A percentile compares a stretch with the other conserved stretches of the same genome.
Conservation (phyloP, 2,888 invertebrate species). For the Brenthis hecate region DNA sequence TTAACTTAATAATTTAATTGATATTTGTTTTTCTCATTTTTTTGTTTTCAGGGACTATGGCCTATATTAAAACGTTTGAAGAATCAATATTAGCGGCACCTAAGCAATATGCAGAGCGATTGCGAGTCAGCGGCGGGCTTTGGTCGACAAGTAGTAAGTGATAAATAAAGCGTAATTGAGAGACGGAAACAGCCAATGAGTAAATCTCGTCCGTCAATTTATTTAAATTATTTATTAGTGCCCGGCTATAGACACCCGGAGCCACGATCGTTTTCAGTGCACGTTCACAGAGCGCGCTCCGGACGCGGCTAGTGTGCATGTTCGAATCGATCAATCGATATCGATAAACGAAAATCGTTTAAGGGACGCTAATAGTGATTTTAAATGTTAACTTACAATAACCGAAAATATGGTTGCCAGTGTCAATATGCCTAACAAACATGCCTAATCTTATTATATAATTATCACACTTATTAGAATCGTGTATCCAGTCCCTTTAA, state of each 20-base stretch:
- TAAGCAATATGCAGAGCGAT: slow-evolving; percentile 38
- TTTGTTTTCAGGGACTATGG: background rate
- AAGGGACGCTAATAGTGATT: no score
- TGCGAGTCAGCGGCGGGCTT: slow-evolving; percentile 51
- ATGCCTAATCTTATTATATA: no score
- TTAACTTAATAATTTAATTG: no score
- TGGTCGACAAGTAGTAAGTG: slow-evolving; percentile 74
- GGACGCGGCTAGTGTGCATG: slow-evolving; percentile 63
- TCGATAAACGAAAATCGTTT: slow-evolving; percentile 20
- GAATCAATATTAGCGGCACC: slow-evolving; percentile 27
- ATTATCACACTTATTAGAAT: no score
- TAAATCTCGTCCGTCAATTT: slow-evolving; percentile 83
- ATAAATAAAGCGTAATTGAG: slow-evolving; percentile 82
- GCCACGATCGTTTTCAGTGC: slow-evolving; percentile 72
- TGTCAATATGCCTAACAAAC: no score
- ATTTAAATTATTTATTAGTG: slow-evolving; percentile 83
- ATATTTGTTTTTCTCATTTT: no score
- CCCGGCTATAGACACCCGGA: slow-evolving; percentile 79
- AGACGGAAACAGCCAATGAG: slow-evolving; percentile 82
- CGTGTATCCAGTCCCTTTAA: no score
- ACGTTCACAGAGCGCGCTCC: slow-evolving; percentile 69
- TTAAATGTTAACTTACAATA: background rate
- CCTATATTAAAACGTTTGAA: slow-evolving; percentile 23
- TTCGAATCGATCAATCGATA: slow-evolving; percentile 53
- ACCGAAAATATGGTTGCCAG: background rate